A percentile compares a stretch with the other conserved stretches of the same genome.
Evolutionary conservation across 1,140 invertebrate species (phyloP).

Genomic region (Diachasmimorpha longicaudata): DNA sequence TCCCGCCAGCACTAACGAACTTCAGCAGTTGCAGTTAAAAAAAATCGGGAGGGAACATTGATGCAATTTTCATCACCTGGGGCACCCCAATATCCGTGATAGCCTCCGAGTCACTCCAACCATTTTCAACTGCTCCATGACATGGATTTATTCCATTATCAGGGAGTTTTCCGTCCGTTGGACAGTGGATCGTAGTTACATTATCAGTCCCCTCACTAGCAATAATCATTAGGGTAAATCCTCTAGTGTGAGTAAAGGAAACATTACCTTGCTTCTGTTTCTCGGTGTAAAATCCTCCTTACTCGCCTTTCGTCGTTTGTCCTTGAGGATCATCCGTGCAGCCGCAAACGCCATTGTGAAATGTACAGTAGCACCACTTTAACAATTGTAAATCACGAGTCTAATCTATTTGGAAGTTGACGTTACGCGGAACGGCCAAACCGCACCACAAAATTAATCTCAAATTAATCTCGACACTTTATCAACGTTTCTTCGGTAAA

Average conservation of each 20-base stretch:
- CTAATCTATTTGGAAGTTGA: not conserved
- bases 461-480: not conserved
- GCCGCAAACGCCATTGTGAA: constrained; percentile 80
- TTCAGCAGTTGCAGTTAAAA: not conserved
- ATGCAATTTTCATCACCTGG: not conserved
- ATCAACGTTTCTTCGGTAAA: not conserved
- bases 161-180: not conserved
- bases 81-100: not conserved
- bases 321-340: constrained; percentile 81
- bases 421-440: not conserved
- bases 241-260: not conserved
- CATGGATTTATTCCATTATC: not conserved
- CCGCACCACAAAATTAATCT: not conserved
- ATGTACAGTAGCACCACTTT: constrained; percentile 14
- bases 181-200: not conserved
- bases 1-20: not conserved
- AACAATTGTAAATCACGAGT: not conserved
- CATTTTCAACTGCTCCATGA: not conserved
- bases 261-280: constrained; percentile 79
- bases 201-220: not conserved
- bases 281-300: constrained; percentile 78
- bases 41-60: not conserved
- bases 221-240: constrained; percentile 5
- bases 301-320: constrained; percentile 77
- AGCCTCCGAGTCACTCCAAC: not conserved